phyloP scores from a whole-genome alignment of 2,888 invertebrate species.

The Chorisops tibialis region DNA sequence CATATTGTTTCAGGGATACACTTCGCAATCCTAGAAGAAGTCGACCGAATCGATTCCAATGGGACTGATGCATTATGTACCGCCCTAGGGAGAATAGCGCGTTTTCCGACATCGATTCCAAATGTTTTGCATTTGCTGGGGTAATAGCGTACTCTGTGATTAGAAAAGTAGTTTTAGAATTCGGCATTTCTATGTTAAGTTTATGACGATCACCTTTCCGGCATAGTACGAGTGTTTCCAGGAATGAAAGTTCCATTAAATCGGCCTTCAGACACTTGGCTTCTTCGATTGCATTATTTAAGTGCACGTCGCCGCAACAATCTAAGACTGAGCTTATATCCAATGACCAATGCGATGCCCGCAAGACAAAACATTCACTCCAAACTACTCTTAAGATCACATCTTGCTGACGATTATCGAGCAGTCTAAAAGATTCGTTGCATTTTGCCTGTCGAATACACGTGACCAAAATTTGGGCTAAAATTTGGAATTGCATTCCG shows the following conservation, averaged over 20 bases:
- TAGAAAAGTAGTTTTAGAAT: not conserved
- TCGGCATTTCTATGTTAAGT: not conserved
- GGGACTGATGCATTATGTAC: constrained; percentile 47
- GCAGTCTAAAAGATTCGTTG: constrained; percentile 56
- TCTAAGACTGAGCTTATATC: constrained; percentile 50
- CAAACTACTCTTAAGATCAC: constrained; percentile 58
- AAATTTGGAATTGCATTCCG: constrained; percentile 55
- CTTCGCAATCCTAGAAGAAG: constrained; percentile 47
- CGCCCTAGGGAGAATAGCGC: constrained; percentile 47
- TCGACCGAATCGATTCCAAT: constrained; percentile 49
- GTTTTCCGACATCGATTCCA: constrained; percentile 46
- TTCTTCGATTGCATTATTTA: constrained; percentile 47
- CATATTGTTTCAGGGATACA: constrained; percentile 43
- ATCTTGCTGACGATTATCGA: constrained; percentile 56
- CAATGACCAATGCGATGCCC: constrained; percentile 58
- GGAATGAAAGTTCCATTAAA: constrained; percentile 53
- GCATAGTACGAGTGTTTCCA: constrained; percentile 55
- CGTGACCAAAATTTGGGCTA: constrained; percentile 59
- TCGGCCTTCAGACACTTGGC: constrained; percentile 52
- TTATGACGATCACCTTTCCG: constrained; percentile 47
- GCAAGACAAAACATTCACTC: constrained; percentile 59
- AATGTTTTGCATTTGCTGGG: constrained; percentile 41
- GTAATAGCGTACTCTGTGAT: constrained; percentile 44
- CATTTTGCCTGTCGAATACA: constrained; percentile 57
- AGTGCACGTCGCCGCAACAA: constrained; percentile 44